A percentile compares a stretch with the other conserved stretches of the same genome.
Conservation (phyloP, 2,888 invertebrate species). For the Netelia inedita region DNA sequence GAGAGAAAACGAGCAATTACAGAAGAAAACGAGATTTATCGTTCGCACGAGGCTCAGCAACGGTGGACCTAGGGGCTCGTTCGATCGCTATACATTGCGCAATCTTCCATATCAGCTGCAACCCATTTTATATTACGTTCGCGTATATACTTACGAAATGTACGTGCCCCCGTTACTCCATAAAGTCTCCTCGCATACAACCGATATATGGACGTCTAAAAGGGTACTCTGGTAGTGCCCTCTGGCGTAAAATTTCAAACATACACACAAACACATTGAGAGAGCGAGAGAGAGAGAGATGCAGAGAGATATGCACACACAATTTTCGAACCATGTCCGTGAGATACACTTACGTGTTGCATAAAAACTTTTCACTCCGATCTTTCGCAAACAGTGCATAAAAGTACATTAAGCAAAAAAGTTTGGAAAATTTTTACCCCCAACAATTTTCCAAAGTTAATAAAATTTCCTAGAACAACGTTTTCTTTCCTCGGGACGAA, state of each 20-base stretch:
- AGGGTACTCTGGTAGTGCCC: not conserved
- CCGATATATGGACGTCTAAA: not conserved
- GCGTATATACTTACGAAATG: constrained; percentile 9
- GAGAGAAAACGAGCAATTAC: constrained; percentile 57
- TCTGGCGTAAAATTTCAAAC: not conserved
- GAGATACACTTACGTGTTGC: not conserved
- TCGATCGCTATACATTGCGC: constrained; percentile 13
- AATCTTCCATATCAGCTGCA: constrained; percentile 33
- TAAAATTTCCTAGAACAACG: not conserved
- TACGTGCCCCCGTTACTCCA: not conserved
- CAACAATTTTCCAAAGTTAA: not conserved
- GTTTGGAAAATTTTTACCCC: constrained; percentile 16
- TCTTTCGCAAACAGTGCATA: constrained; percentile 7
- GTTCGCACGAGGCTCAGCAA: constrained; percentile 50
- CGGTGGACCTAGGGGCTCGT: not conserved
- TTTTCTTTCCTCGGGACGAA: not conserved
- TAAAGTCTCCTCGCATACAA: not conserved
- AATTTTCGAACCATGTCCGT: not conserved
- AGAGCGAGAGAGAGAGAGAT: too few relatives aligned
- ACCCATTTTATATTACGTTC: constrained; percentile 12
- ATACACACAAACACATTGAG: too few relatives aligned
- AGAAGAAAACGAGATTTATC: constrained; percentile 58
- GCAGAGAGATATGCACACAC: not conserved
- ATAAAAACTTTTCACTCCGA: constrained; percentile 39
- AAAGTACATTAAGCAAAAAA: constrained; percentile 1